phyloP scores from a whole-genome alignment of 2,113 vertebrate genomes.

The Macrotis lagotis region DNA sequence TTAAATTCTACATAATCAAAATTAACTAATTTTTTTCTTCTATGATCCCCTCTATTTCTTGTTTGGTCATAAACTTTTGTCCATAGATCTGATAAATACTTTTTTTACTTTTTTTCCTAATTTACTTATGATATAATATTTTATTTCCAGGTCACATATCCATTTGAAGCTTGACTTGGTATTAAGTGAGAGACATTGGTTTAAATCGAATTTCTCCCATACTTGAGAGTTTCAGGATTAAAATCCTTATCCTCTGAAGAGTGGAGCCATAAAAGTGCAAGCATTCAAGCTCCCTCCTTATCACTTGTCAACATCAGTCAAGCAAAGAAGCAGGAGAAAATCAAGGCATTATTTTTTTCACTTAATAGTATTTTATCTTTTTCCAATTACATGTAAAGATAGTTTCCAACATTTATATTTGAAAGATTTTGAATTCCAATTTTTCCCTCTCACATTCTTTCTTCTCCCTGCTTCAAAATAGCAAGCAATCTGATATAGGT shows the following conservation, averaged over 20 bases:
- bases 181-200: not conserved
- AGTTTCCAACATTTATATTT: too few relatives aligned
- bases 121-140: not conserved
- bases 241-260: not conserved
- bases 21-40: not conserved
- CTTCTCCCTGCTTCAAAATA: too few relatives aligned
- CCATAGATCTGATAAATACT: not conserved
- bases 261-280: not conserved
- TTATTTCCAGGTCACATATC: not conserved
- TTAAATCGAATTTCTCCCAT: not conserved
- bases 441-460: too few relatives aligned
- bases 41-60: not conserved
- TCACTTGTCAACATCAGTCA: not conserved
- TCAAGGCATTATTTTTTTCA: not conserved
- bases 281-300: not conserved
- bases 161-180: not conserved
- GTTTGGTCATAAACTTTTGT: not conserved
- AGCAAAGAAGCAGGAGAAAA: conserved; percentile 6
- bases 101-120: not conserved
- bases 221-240: not conserved
- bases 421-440: too few relatives aligned
- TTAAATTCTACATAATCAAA: not conserved
- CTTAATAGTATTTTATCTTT: too few relatives aligned
- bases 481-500: too few relatives aligned
- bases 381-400: too few relatives aligned